Evolutionary conservation across 2,888 invertebrate species (phyloP), one percentile per base, ranked within the genome.

Genomic region (Drosophila buzzatii): DNA sequence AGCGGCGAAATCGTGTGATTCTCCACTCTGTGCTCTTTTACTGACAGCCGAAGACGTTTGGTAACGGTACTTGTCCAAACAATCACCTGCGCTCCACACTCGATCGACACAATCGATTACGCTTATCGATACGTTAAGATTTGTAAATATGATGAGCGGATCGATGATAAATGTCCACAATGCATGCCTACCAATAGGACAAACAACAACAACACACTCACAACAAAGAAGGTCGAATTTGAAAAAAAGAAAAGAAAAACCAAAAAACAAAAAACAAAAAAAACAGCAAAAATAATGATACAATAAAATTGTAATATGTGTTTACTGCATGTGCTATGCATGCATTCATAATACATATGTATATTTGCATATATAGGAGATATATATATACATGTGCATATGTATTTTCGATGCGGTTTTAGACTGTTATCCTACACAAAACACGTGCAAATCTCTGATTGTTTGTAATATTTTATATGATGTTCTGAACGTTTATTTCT

Each of bases 21-120:
- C 65, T 86, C 31, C 86, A 86, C 60, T 85, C 85, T 0, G 85
- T 85, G 5, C 90, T 88, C 12, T 85, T 85, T 51, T 85, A 85
- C 90, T 85, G 90, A 90, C 85, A 77, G 73, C 86, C 80, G 63
- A 76, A 37, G 69, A 76, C 45, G 49, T 61, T 61, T 42, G 53
- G 44, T 45, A 82, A 61, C 45, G 49, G 59, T 56, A 70, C 65
- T 72, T 62, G 55, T 61, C 66, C 73, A 75, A 68, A 59, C 39
- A 66, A 64, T 67, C 68, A 71, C 76, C 85, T 70, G 79, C 82
- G 82, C 56, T 82, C 49, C 53, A 79, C 51, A 41, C 20, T 41
- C 61, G 47, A 59, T 52, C 41, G 51, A 39, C 33, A 41, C 51
- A 58, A 60, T 70, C 45, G 60, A 67, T 60, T 59, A 60, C 49